These are phyloP conservation scores for Thyatira batis DNA, from an alignment of 2,888 invertebrate genomes.

Conservation along the genomic window DNA sequence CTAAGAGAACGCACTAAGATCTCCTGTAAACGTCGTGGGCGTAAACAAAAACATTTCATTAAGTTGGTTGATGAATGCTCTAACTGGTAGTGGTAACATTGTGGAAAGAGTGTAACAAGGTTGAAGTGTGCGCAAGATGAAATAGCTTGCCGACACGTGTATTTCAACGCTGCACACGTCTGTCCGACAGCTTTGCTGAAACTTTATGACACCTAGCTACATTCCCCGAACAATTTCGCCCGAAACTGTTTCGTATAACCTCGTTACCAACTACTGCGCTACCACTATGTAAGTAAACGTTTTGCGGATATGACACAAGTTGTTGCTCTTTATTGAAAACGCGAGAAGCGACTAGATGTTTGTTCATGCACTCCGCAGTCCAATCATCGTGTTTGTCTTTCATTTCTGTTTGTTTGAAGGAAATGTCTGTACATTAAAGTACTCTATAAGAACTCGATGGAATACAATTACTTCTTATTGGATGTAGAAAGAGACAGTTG, in stretches of 20 bases:
- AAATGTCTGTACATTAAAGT: neutral
- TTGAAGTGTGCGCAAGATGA: slow-evolving; percentile 49
- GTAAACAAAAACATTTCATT: neutral
- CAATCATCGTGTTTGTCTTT: neutral
- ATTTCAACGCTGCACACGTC: slow-evolving; percentile 64
- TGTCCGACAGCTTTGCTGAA: slow-evolving; percentile 63
- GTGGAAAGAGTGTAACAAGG: slow-evolving; percentile 48
- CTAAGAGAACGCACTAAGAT: neutral
- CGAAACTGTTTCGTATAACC: slow-evolving; percentile 73
- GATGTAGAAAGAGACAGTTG: too few species aligned
- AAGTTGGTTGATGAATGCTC: slow-evolving; percentile 9
- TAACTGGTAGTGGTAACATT: slow-evolving; percentile 22
- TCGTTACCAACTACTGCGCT: slow-evolving; percentile 68
- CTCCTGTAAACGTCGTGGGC: neutral
- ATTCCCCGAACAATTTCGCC: slow-evolving; percentile 70
- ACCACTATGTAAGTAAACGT: slow-evolving; percentile 65
- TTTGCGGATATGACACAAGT: slow-evolving; percentile 65
- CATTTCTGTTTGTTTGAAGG: neutral
- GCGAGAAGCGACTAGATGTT: slow-evolving; percentile 31
- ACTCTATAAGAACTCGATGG: neutral
- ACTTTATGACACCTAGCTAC: slow-evolving; percentile 75
- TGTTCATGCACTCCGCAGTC: slow-evolving; percentile 1
- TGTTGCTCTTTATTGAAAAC: slow-evolving; percentile 73
- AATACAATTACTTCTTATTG: neutral
- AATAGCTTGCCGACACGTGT: slow-evolving; percentile 61